Evolutionary conservation across 2,888 invertebrate genomes (phyloP).

Genomic region (Seira musarum): DNA sequence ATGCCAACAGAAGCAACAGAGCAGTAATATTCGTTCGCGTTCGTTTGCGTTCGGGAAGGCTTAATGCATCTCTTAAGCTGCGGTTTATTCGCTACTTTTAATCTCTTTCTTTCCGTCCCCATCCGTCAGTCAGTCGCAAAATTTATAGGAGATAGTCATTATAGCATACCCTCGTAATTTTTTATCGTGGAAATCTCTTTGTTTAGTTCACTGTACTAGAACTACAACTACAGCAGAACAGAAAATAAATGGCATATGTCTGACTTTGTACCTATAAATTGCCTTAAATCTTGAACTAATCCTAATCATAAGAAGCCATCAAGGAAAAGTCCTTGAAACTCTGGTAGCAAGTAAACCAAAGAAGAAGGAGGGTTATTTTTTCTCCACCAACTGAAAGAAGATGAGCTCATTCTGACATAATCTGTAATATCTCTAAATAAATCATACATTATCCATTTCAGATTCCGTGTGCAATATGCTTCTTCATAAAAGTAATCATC

Average conservation of each 20-base stretch:
- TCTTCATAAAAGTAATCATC: conserved; percentile 19
- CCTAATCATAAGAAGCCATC: conserved; percentile 43
- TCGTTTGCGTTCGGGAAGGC: not conserved
- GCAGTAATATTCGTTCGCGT: conserved; percentile 33
- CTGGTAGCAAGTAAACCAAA: conserved; percentile 35
- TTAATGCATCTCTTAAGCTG: not conserved
- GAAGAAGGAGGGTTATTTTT: conserved; percentile 34
- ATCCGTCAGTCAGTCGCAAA: conserved; percentile 30
- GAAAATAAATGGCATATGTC: no score
- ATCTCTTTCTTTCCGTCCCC: conserved; percentile 36
- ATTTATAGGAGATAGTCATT: conserved; percentile 46
- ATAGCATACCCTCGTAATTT: conserved; percentile 35
- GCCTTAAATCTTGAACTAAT: not conserved
- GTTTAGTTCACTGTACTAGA: conserved; percentile 15
- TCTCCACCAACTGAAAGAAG: conserved; percentile 23
- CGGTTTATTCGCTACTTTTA: conserved; percentile 25
- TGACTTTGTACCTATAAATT: no score
- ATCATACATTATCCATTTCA: conserved; percentile 37
- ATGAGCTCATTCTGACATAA: conserved; percentile 61
- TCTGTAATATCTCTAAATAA: conserved; percentile 53
- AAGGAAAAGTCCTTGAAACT: conserved; percentile 61
- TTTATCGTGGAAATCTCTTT: conserved; percentile 35
- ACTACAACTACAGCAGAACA: no score
- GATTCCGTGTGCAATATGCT: conserved; percentile 13
- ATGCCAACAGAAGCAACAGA: not conserved